These are phyloP conservation scores for Sapayoa aenigma DNA, from an alignment of 2,113 vertebrate species.

Conservation along the genomic window DNA sequence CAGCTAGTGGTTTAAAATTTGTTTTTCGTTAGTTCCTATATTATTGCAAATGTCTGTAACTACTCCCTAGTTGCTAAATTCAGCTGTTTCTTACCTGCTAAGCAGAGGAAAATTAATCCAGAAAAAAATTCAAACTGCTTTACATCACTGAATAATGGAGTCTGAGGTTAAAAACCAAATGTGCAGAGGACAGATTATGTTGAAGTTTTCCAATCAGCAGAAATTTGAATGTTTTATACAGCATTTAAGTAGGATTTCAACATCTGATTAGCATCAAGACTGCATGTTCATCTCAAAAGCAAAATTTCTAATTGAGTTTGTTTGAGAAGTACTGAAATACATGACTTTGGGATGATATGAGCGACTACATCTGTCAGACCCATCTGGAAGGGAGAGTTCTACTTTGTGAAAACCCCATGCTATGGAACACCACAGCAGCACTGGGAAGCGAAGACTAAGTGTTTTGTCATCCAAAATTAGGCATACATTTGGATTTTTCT, in stretches of 20 bases:
- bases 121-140: not conserved
- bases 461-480: not conserved
- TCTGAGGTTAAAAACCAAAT: not conserved
- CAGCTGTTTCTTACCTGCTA: not conserved
- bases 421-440: not conserved
- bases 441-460: not conserved
- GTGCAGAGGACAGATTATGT: not conserved
- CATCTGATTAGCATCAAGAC: not conserved
- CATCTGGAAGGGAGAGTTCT: not conserved
- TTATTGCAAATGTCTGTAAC: slow-evolving; percentile 12
- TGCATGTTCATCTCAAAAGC: not conserved
- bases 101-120: not conserved
- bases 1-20: slow-evolving; percentile 26
- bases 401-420: not conserved
- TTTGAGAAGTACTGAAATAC: not conserved
- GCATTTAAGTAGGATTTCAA: not conserved
- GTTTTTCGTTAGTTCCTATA: not conserved
- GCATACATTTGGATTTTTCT: not conserved
- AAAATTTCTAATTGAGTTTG: not conserved
- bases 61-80: not conserved
- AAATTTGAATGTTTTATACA: not conserved
- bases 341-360: not conserved
- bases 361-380: not conserved
- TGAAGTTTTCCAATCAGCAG: not conserved
- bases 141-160: not conserved